Percentiles rank a stretch among this genome's conserved stretches.
These are phyloP conservation scores for Python bivittatus DNA, from an alignment of 2,113 vertebrate genomes.

Conservation along the genomic window DNA sequence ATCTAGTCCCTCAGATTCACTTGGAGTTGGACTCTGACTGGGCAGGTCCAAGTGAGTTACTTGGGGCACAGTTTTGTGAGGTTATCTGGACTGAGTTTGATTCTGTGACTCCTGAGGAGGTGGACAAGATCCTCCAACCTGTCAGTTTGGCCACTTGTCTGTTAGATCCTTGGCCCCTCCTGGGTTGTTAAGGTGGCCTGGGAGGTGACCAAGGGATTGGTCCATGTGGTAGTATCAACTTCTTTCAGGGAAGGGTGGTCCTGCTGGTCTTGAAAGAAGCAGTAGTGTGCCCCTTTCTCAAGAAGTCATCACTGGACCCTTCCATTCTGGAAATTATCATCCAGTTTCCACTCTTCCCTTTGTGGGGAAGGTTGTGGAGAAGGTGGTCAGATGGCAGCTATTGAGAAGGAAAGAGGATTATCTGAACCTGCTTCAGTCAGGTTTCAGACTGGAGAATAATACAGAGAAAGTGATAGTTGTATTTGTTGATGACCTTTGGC, in stretches of 20 bases:
- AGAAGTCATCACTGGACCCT: no score
- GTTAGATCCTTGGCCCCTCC: background rate
- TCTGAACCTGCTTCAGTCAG: background rate
- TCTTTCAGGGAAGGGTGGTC: background rate
- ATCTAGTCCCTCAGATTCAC: background rate
- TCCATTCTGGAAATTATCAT: background rate
- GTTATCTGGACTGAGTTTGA: background rate
- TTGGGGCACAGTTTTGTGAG: background rate
- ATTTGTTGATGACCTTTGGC: no score
- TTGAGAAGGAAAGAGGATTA: background rate
- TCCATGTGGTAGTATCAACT: background rate
- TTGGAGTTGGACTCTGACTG: background rate
- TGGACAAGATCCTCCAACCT: background rate
- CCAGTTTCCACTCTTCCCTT: background rate
- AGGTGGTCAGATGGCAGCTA: background rate
- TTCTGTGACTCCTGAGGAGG: background rate
- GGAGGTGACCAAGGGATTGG: background rate
- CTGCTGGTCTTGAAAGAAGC: background rate
- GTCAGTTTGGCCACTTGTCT: background rate
- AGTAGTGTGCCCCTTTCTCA: background rate
- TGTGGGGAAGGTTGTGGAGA: background rate
- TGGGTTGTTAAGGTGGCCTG: background rate
- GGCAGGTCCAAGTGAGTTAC: background rate
- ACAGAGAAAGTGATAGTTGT: no score
- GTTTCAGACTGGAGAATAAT: no score